These are phyloP conservation scores for Pedetes capensis DNA, from an alignment of 2,113 vertebrate species.

Conservation along the genomic window DNA sequence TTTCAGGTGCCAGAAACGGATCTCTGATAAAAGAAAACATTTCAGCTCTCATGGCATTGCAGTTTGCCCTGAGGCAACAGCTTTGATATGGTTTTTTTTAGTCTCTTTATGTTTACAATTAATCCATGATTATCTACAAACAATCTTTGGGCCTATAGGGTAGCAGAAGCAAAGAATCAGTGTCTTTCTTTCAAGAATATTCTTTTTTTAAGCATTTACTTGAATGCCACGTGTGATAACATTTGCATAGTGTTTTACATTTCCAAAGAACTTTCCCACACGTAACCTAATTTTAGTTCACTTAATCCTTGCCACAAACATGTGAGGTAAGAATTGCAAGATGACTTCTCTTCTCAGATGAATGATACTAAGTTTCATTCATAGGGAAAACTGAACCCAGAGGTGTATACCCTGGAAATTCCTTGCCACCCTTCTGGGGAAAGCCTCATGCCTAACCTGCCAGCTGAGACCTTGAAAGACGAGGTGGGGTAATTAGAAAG, in stretches of 20 bases:
- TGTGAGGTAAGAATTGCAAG: background rate
- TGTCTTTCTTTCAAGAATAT: background rate
- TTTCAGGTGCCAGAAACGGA: slow-evolving; percentile 89
- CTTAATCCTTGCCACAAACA: background rate
- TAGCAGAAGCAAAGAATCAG: slow-evolving; percentile 58
- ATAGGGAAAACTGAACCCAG: background rate
- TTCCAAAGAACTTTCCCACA: background rate
- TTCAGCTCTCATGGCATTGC: slow-evolving; percentile 83
- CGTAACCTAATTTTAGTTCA: background rate
- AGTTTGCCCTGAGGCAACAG: slow-evolving; percentile 86
- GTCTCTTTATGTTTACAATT: slow-evolving; percentile 86
- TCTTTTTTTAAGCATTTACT: background rate
- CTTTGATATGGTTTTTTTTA: slow-evolving; percentile 85
- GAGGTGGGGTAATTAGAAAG: fast-evolving
- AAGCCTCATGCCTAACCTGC: slow-evolving; percentile 35
- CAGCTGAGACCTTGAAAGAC: background rate
- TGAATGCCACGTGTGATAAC: background rate
- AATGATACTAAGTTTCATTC: background rate
- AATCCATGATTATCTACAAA: slow-evolving; percentile 83
- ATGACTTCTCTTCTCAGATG: background rate
- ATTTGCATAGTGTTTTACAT: background rate
- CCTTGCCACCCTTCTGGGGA: slow-evolving; percentile 46
- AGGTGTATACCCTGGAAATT: slow-evolving; percentile 52
- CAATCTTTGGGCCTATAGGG: slow-evolving; percentile 75
- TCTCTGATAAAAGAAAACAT: slow-evolving; percentile 85